Evolutionary conservation across 2,888 invertebrate species (phyloP).

Genomic region (Neria commutata): DNA sequence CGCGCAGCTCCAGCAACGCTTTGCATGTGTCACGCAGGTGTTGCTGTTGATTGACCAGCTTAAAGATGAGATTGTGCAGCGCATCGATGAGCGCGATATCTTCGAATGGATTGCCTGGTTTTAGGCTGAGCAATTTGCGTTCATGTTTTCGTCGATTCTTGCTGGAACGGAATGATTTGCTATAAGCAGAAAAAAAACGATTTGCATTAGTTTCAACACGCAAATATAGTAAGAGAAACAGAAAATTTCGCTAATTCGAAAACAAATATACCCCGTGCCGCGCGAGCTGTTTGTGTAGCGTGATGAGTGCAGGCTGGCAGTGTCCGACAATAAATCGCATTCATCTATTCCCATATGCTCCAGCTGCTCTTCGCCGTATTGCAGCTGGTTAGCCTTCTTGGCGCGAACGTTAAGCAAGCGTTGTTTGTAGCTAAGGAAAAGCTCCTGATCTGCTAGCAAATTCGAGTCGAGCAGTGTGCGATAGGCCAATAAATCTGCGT

Average conservation of each 20-base stretch:
- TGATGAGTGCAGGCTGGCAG: slow-evolving; percentile 68
- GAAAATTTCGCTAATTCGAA: slow-evolving; percentile 21
- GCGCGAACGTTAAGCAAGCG: slow-evolving; percentile 64
- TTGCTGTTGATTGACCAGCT: slow-evolving; percentile 66
- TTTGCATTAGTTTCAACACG: too few relatives aligned
- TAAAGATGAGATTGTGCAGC: slow-evolving; percentile 69
- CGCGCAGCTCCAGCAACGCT: slow-evolving; percentile 62
- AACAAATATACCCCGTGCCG: slow-evolving; percentile 65
- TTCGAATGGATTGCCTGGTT: slow-evolving; percentile 88
- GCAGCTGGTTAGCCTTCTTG: slow-evolving; percentile 45
- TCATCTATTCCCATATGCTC: slow-evolving; percentile 60
- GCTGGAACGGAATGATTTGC: slow-evolving; percentile 74
- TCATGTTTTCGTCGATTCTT: slow-evolving; percentile 85
- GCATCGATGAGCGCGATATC: slow-evolving; percentile 81
- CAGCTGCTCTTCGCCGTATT: slow-evolving; percentile 34
- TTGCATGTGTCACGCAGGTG: slow-evolving; percentile 66
- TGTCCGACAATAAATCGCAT: slow-evolving; percentile 78
- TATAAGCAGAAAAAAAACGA: slow-evolving; percentile 49
- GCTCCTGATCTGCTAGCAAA: slow-evolving; percentile 63
- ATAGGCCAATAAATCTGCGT: slow-evolving; percentile 62
- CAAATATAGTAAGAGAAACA: too few relatives aligned
- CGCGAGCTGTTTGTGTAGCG: slow-evolving; percentile 54
- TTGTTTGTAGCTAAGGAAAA: slow-evolving; percentile 65
- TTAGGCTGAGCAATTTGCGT: slow-evolving; percentile 81
- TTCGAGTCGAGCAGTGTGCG: slow-evolving; percentile 61